A percentile compares a stretch with the other conserved stretches of the same genome.
phyloP scores from a whole-genome alignment of 2,797 vertebrate species.

The Scomberomorus guttatus region DNA sequence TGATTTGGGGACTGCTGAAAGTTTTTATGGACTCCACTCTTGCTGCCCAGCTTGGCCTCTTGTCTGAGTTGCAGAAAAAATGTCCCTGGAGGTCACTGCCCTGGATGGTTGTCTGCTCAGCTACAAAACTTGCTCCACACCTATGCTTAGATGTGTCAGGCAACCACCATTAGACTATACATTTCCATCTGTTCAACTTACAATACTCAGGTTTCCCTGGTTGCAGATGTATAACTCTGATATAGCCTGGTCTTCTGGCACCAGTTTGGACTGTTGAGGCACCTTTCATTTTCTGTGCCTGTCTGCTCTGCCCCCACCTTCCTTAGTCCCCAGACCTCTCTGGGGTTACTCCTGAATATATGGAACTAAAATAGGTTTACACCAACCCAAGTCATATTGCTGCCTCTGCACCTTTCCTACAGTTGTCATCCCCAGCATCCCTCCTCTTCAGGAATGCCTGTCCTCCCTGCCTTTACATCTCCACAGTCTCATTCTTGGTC shows the following conservation, averaged over 20 bases:
- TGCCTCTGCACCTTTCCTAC: no score
- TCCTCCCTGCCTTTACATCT: no score
- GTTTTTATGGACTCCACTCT: background rate
- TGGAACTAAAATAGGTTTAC: conserved; percentile 17
- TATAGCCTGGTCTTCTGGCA: no score
- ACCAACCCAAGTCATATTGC: background rate
- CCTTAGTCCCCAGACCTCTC: background rate
- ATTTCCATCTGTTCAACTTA: background rate
- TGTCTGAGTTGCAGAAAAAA: background rate
- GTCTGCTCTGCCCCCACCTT: conserved; percentile 25
- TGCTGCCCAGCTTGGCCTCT: conserved; percentile 1
- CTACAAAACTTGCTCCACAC: background rate
- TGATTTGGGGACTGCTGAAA: background rate
- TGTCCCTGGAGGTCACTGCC: background rate
- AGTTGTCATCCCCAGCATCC: no score
- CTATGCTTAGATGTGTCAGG: conserved; percentile 2
- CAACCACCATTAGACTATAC: background rate
- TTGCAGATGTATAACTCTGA: conserved; percentile 2
- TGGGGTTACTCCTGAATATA: background rate
- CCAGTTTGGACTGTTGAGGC: no score
- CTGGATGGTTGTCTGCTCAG: background rate
- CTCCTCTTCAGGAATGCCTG: no score
- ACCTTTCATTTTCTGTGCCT: conserved; percentile 3
- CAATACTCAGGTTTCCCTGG: background rate
- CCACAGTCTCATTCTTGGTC: background rate